A percentile compares a stretch with the other conserved stretches of the same genome.
These are phyloP conservation scores for Colletes latitarsis DNA, from an alignment of 1,140 invertebrate genomes.

Conservation along the genomic window DNA sequence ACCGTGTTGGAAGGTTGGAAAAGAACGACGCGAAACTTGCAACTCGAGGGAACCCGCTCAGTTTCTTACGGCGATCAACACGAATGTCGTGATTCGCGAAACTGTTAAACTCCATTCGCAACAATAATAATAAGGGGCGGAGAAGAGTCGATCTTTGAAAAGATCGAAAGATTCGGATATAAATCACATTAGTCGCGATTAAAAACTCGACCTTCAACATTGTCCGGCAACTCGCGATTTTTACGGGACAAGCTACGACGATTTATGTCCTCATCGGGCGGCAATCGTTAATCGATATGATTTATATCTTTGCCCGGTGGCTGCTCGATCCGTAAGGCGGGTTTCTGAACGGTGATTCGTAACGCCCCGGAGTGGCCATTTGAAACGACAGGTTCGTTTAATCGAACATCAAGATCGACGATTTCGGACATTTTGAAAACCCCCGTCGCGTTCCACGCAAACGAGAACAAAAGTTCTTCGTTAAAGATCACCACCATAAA, in stretches of 20 bases:
- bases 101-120: no score
- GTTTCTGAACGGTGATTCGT: neutral
- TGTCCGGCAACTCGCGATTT: slow-evolving; percentile 2
- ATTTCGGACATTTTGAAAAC: neutral
- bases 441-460: neutral
- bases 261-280: slow-evolving; percentile 26
- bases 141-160: neutral
- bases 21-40: neutral
- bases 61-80: no score
- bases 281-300: slow-evolving; percentile 42
- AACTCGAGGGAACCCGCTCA: neutral
- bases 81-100: no score
- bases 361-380: neutral
- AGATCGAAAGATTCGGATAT: neutral
- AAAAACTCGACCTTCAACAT: slow-evolving; percentile 9
- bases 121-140: no score
- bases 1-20: neutral
- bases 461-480: neutral
- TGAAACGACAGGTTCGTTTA: slow-evolving; percentile 5
- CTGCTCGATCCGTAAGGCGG: slow-evolving; percentile 4
- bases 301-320: slow-evolving; percentile 13
- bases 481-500: no score
- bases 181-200: slow-evolving; percentile 23
- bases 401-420: slow-evolving; percentile 1
- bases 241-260: neutral